A percentile compares a stretch with the other conserved stretches of the same genome.
phyloP scores from a whole-genome alignment of 2,113 vertebrate species.

The Ailuropoda melanoleuca region DNA sequence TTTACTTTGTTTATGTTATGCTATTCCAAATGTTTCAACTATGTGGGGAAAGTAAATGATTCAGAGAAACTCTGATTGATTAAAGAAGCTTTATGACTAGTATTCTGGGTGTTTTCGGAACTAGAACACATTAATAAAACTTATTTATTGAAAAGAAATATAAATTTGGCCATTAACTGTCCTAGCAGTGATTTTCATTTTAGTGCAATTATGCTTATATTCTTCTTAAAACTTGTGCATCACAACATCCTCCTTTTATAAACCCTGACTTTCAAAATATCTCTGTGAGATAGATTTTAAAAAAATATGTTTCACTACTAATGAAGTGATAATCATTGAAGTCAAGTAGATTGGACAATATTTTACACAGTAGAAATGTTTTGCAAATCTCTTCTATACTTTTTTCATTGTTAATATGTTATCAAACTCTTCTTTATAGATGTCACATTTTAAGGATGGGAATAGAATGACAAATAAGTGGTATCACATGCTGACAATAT shows the following conservation, averaged over 20 bases:
- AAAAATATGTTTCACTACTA: not conserved
- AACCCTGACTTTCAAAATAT: not conserved
- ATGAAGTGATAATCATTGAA: not conserved
- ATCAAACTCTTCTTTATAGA: conserved; percentile 72
- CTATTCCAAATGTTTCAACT: conserved; percentile 11
- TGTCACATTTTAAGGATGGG: conserved; percentile 65
- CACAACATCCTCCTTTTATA: conserved; percentile 14
- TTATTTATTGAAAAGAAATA: conserved; percentile 43
- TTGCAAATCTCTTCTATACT: not conserved
- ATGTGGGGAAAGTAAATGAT: conserved; percentile 29
- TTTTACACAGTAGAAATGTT: conserved; percentile 35
- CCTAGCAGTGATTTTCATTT: conserved; percentile 45
- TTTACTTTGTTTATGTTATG: not conserved
- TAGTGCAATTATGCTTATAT: conserved; percentile 32
- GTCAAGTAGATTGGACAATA: conserved; percentile 17
- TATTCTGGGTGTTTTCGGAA: not conserved
- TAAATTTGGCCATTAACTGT: conserved; percentile 28
- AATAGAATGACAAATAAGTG: conserved; percentile 77
- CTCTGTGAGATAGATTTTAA: not conserved
- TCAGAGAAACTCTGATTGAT: not conserved
- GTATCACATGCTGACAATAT: conserved; percentile 72
- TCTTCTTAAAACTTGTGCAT: conserved; percentile 11
- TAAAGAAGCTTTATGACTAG: conserved; percentile 35
- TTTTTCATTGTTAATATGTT: conserved; percentile 70
- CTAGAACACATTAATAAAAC: conserved; percentile 33